phyloP scores from a whole-genome alignment of 2,888 invertebrate genomes.

The Sylvicola cinctus region DNA sequence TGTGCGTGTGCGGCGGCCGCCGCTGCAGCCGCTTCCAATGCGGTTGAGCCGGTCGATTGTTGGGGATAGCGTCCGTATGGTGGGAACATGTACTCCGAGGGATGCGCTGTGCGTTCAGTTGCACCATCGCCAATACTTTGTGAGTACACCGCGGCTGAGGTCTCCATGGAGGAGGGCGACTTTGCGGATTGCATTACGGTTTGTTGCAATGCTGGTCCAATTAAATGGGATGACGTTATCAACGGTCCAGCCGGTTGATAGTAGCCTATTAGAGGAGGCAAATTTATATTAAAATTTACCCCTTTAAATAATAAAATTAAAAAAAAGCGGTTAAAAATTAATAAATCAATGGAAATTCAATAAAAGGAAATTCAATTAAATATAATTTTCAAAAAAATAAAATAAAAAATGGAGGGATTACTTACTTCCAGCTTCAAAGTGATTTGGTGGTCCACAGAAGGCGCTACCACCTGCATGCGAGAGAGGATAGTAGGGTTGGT shows the following conservation, averaged over 20 bases:
- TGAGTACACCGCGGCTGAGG: too few species aligned
- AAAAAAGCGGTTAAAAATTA: constrained; percentile 1
- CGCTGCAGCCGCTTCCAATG: constrained; percentile 12
- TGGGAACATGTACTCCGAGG: too few species aligned
- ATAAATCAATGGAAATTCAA: neutral
- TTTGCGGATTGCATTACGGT: too few species aligned
- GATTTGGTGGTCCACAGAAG: too few species aligned
- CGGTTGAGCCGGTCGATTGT: neutral
- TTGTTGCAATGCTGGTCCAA: constrained; percentile 17
- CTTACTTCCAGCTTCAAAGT: too few species aligned
- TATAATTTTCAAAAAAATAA: neutral
- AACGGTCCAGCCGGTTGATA: constrained; percentile 85
- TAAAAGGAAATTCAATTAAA: neutral
- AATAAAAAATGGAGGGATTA: neutral
- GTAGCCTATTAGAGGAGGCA: constrained; percentile 38
- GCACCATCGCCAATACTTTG: too few species aligned
- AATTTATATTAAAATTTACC: constrained; percentile 3
- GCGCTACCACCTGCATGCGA: too few species aligned
- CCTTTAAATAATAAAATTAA: neutral
- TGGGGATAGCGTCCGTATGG: too few species aligned
- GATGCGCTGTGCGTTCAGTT: too few species aligned
- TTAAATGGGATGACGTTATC: constrained; percentile 41
- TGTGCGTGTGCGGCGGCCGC: constrained; percentile 12
- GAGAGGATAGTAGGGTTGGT: too few species aligned
- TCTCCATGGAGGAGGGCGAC: too few species aligned